Percentiles rank a stretch among this genome's conserved stretches.
Evolutionary conservation across 1,140 invertebrate species (phyloP).

Genomic region (Drosophila rhopaloa): DNA sequence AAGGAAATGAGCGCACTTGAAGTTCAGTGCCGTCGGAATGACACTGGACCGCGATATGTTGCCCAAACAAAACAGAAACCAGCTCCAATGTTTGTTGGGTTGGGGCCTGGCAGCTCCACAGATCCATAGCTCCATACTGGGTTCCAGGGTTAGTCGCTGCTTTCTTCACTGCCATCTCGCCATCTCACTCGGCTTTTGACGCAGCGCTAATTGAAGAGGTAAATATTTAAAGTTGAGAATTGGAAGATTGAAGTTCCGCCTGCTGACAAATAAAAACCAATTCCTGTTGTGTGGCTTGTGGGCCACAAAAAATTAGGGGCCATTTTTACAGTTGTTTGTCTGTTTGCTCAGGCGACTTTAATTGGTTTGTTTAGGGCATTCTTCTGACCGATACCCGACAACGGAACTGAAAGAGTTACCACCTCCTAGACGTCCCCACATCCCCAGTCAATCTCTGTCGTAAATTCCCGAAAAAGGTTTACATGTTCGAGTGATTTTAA

Average conservation of each 20-base stretch:
- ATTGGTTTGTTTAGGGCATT: conserved; percentile 72
- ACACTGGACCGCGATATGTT: conserved; percentile 43
- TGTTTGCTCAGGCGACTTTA: conserved; percentile 58
- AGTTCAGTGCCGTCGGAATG: conserved; percentile 65
- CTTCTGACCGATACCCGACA: conserved; percentile 1
- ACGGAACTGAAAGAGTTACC: conserved; percentile 19
- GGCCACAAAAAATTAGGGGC: conserved; percentile 29
- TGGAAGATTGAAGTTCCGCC: conserved; percentile 46
- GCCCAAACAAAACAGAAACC: conserved; percentile 7
- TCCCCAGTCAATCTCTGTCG: conserved; percentile 29
- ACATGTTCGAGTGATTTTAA: conserved; percentile 42
- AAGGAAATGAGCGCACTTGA: conserved; percentile 76
- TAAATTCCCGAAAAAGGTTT: conserved; percentile 52
- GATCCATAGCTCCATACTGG: conserved; percentile 8
- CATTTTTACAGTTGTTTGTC: conserved; percentile 34
- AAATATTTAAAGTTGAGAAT: conserved; percentile 66
- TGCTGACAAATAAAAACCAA: conserved; percentile 17
- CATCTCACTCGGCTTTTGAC: conserved; percentile 40
- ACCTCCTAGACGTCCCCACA: background rate
- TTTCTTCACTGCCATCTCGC: conserved; percentile 36
- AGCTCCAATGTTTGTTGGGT: conserved; percentile 41
- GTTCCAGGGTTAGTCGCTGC: conserved; percentile 17
- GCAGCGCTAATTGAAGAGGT: conserved; percentile 69
- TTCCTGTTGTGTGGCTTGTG: conserved; percentile 15
- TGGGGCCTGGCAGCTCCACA: background rate